Evolutionary conservation across 2,113 vertebrate genomes (phyloP).

Genomic region (Xenus cinereus): DNA sequence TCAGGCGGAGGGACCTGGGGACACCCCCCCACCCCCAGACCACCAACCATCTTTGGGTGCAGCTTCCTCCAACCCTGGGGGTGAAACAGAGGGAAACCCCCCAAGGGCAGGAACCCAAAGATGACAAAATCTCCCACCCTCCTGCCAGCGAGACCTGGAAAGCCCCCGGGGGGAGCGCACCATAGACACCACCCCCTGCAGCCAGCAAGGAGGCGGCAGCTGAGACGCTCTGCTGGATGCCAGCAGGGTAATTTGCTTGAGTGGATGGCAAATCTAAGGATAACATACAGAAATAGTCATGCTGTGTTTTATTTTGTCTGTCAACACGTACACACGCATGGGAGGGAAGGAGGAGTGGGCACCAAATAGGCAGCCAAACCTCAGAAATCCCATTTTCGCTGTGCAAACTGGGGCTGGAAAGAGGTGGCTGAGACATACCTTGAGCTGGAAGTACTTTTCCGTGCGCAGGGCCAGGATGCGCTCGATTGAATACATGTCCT

Average conservation of each 20-base stretch:
- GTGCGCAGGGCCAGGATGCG: conserved; percentile 82
- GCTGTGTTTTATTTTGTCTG: background rate
- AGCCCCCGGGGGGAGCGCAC: background rate
- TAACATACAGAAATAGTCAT: background rate
- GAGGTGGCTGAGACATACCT: conserved; percentile 65
- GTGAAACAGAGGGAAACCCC: background rate
- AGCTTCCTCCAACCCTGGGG: background rate
- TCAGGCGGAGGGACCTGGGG: background rate
- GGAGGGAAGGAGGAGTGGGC: background rate
- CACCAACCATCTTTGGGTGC: accelerated
- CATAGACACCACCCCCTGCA: background rate
- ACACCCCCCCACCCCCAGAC: background rate
- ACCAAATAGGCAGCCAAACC: background rate
- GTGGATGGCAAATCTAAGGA: background rate
- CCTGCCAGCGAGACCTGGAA: accelerated
- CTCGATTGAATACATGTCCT: conserved; percentile 82
- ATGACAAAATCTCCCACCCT: background rate
- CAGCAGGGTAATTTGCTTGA: background rate
- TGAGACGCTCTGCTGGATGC: background rate
- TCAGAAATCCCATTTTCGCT: background rate
- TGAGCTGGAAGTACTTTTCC: conserved; percentile 88
- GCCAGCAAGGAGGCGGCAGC: background rate
- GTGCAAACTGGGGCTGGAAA: background rate
- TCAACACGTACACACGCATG: accelerated
- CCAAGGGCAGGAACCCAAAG: accelerated